phyloP scores from a whole-genome alignment of 2,113 vertebrate genomes.

The Chamaetylas fuelleborni region DNA sequence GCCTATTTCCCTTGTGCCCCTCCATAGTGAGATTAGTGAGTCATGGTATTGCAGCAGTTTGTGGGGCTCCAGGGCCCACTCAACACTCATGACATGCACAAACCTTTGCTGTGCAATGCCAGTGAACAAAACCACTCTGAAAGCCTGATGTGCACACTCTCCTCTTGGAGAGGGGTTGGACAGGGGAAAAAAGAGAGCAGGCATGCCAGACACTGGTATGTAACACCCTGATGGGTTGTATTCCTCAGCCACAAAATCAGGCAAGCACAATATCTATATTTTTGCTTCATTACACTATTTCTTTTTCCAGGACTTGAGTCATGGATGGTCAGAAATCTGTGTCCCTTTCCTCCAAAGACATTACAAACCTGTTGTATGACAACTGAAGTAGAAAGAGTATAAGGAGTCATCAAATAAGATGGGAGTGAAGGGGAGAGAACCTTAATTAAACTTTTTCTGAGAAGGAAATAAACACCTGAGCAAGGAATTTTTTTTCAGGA shows the following conservation, averaged over 20 bases:
- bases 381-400: neutral
- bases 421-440: neutral
- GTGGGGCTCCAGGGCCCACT: neutral
- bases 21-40: neutral
- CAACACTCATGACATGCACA: neutral
- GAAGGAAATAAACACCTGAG: neutral
- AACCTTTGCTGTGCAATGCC: neutral
- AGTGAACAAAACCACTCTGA: neutral
- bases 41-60: neutral
- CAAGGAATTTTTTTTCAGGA: neutral
- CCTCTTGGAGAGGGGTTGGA: neutral
- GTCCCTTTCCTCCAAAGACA: neutral
- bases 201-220: neutral
- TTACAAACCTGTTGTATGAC: neutral
- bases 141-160: neutral
- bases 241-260: neutral
- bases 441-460: neutral
- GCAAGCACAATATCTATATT: neutral
- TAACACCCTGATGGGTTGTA: neutral
- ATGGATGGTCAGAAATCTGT: neutral
- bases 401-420: neutral
- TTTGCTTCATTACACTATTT: neutral
- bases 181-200: neutral
- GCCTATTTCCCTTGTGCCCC: neutral
- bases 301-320: neutral